phyloP scores from a whole-genome alignment of 1,140 invertebrate species.

The Heliconius himera region DNA sequence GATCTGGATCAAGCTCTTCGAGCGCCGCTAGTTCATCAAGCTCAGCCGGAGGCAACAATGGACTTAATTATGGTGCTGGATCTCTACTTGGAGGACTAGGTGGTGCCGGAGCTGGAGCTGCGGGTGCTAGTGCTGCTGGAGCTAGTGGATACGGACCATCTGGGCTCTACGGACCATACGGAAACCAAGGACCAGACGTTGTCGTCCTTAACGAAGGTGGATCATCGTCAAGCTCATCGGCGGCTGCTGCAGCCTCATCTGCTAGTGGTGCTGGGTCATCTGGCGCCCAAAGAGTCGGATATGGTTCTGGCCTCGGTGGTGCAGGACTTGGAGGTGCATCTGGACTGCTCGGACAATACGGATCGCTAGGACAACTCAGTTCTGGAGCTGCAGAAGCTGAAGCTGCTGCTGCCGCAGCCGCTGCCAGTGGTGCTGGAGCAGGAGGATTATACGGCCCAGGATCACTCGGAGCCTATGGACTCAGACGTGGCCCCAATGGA shows the following conservation, averaged over 20 bases:
- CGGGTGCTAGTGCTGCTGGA: background rate
- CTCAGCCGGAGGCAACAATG: background rate
- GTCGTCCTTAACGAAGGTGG: conserved; percentile 14
- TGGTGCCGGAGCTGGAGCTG: background rate
- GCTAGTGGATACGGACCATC: background rate
- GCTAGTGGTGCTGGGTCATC: conserved; percentile 13
- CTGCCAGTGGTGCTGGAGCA: background rate
- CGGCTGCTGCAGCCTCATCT: background rate
- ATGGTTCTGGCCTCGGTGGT: background rate
- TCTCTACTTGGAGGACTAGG: background rate
- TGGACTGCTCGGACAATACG: background rate
- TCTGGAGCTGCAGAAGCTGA: conserved; percentile 26
- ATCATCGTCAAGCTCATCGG: conserved; percentile 13
- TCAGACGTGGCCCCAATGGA: background rate
- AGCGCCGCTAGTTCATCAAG: background rate
- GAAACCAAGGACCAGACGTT: conserved; percentile 23
- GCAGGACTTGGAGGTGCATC: background rate
- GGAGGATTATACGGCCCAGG: background rate
- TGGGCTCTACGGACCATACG: conserved; percentile 26
- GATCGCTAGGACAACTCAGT: background rate
- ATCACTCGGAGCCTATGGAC: background rate
- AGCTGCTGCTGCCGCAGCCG: conserved; percentile 24
- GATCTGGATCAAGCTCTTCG: too few relatives aligned
- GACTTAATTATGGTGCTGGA: background rate
- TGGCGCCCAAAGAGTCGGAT: conserved; percentile 12